Base-by-base conservation (phyloP, 2,113 vertebrate genomes). In the Myanophis thanlyinensis region DNA sequence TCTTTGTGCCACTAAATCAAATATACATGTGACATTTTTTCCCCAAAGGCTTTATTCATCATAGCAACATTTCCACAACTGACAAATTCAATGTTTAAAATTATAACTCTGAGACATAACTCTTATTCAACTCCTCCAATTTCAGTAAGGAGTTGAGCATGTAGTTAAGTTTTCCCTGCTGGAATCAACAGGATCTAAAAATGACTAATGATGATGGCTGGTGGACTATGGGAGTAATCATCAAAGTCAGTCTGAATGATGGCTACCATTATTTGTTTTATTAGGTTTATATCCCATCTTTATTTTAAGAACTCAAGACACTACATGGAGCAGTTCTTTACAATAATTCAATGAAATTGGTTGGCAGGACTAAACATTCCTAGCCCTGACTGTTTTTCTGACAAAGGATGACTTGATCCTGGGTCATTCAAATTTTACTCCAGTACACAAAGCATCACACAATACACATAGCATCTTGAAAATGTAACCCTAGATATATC, bases 1-100 rank as follows among this genome's bases (percentile, higher is more conserved):
- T 48, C 93, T 89, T 91, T 44, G 92, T 23, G 73, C 93, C 85
- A 48, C 3, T 92, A 25, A 93, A 94, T 96, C 92, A 94, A 91
- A 49, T 93, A 54, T 91, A 53, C 30, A 30, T 85, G 47, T 9
- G 89, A 88, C 25, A 2, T 11, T 92, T 62, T 84, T 89, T 48
- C 40, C 12, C 47, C 46, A 48, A 92, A 47, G 56, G 88, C 89
- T 91, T 62, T 73, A 92, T 90, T 88, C 27, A 51, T 59, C 85
- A 91, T 48, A 89, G 73, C 62, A 89, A 54, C 44, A 54, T 48
- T 54, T 54, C 73, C 35, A 62, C 85, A 25, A 25, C n/a, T n/a
- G 87, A 59, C 87, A 89, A 46, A 51, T 91, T 18, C 87, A 88
- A 62, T 84, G 25, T 46, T 9, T 13, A 18, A 52, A 84, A n/a